Evolutionary conservation across 2,888 invertebrate genomes (phyloP).

Genomic region (Pandemis heparana): DNA sequence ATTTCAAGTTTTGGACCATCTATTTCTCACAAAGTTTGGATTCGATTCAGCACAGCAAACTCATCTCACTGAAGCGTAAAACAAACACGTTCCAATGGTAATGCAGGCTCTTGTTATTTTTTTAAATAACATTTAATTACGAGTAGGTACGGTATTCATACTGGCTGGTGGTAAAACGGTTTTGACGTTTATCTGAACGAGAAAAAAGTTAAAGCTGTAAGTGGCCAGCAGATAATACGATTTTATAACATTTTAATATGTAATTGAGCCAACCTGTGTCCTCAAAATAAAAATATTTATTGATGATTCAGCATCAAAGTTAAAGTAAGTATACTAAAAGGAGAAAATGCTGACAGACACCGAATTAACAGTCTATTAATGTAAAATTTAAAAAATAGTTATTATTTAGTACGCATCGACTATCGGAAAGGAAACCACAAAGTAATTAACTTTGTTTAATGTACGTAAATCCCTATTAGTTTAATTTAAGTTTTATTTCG

Average conservation of each 20-base stretch:
- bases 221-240: too few relatives aligned
- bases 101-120: constrained; percentile 1
- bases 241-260: too few relatives aligned
- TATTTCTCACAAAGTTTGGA: constrained; percentile 14
- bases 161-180: constrained; percentile 7
- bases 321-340: too few relatives aligned
- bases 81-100: constrained; percentile 12
- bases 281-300: too few relatives aligned
- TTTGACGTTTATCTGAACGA: not conserved
- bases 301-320: too few relatives aligned
- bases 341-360: too few relatives aligned
- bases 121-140: not conserved
- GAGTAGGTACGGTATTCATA: not conserved
- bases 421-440: not conserved
- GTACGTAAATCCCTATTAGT: not conserved
- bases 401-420: not conserved
- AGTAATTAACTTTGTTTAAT: not conserved
- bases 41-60: constrained; percentile 23
- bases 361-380: too few relatives aligned
- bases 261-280: too few relatives aligned
- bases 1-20: not conserved
- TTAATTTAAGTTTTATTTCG: not conserved
- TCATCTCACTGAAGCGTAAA: constrained; percentile 28
- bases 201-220: not conserved
- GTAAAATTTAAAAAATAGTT: not conserved